Percentiles rank a stretch among this genome's conserved stretches.
Evolutionary conservation across 2,113 vertebrate species (phyloP).

Genomic region (Gasterosteus aculeatus): DNA sequence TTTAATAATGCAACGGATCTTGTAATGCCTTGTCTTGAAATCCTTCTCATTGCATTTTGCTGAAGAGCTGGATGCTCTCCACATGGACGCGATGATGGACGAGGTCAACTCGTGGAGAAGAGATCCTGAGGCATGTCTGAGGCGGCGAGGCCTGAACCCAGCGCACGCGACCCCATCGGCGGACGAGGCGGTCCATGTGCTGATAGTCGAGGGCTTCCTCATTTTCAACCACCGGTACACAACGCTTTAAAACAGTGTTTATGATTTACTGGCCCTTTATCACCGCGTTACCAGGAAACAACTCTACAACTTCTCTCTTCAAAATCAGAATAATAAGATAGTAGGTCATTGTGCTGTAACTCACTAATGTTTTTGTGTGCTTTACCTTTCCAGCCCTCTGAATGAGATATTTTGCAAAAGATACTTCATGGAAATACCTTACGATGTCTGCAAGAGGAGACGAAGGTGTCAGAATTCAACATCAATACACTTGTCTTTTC

Average conservation of each 20-base stretch:
- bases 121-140: conserved; percentile 62
- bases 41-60: conserved; percentile 21
- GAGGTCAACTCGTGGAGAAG: conserved; percentile 80
- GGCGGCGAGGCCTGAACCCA: conserved; percentile 29
- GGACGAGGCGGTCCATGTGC: conserved; percentile 73
- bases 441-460: conserved; percentile 90
- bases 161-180: not conserved
- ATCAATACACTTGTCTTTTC: not conserved
- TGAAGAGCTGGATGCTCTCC: conserved; percentile 88
- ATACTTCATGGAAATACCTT: conserved; percentile 91
- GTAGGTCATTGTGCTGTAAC: not conserved
- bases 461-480: conserved; percentile 76
- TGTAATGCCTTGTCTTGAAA: not conserved
- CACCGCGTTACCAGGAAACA: not conserved
- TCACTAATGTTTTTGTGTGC: not conserved
- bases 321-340: not conserved
- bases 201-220: conserved; percentile 95
- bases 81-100: conserved; percentile 91
- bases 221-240: conserved; percentile 92
- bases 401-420: conserved; percentile 86
- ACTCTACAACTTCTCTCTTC: not conserved
- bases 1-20: too few species aligned
- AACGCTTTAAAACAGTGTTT: not conserved
- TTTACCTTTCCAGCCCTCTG: conserved; percentile 82
- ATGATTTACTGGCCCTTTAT: not conserved